Conservation (phyloP, 2,113 vertebrate species). For the Siphamia tubifer region DNA sequence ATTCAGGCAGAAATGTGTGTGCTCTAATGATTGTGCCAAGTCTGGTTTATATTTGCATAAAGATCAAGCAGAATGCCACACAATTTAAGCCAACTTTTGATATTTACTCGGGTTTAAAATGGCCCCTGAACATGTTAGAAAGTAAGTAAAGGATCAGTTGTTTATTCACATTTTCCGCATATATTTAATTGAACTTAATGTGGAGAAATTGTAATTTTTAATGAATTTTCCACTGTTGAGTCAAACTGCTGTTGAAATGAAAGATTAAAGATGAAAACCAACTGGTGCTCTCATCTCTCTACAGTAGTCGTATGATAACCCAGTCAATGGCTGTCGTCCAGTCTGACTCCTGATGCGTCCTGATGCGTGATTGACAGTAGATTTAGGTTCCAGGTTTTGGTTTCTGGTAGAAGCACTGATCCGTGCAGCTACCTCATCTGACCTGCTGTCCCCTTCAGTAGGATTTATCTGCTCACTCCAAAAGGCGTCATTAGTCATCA, state of each 20-base stretch:
- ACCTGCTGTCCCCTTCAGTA: constrained; percentile 24
- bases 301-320: background rate
- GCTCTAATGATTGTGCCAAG: background rate
- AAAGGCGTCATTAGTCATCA: constrained; percentile 42
- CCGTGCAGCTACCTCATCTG: constrained; percentile 20
- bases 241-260: background rate
- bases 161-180: background rate
- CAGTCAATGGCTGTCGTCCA: background rate
- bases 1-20: too few relatives aligned
- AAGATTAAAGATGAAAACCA: background rate
- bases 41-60: constrained; percentile 6
- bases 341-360: background rate
- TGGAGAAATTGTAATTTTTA: constrained; percentile 4
- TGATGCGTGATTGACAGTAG: constrained; percentile 9
- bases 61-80: background rate
- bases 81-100: background rate
- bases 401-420: constrained; percentile 21
- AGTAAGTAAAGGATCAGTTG: background rate
- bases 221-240: constrained; percentile 9
- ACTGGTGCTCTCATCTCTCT: background rate
- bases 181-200: background rate
- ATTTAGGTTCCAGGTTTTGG: background rate
- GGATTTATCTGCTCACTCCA: constrained; percentile 44
- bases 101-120: background rate
- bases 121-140: background rate